Evolutionary conservation across 2,797 vertebrate genomes (phyloP), one percentile per base, ranked within the genome.

Genomic region (Gephyroberyx darwinii): DNA sequence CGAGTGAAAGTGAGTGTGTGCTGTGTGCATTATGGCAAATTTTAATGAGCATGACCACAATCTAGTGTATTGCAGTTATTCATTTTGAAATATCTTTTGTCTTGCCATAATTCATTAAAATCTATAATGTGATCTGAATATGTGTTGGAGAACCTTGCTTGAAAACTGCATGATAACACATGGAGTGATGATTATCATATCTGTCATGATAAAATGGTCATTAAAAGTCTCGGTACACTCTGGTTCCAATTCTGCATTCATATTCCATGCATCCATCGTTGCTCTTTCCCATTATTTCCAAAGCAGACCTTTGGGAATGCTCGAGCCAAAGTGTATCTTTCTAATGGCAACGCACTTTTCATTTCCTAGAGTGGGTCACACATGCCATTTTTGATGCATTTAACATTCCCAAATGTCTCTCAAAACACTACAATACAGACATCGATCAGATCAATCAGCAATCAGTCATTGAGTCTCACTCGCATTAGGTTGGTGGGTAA

Each of bases 261-360:
- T 85, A 91, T 90, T 90, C 80, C 53, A 82, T 77, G 54, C 81
- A 73, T 85, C 78, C 70, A 22, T 74, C 69, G 59, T 82, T 80
- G 71, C 84, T 86, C 69, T 81, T 79, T 83, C 74, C 72, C 80
- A 85, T 89, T 86, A 88, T 84, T 85, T 78, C 84, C 65, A 79
- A 86, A 90, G 79, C 63, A 71, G 80, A 52, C 78, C 67, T 84
- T 80, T 84, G 87, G 82, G 85, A 86, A 69, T 69, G 19, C 30
- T 87, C 74, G 80, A 83, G 66, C 71, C 74, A 81, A 84, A 63
- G 78, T 67, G 76, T 88, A 80, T 82, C 56, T 90, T 83, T 85
- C 82, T 78, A 70, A 81, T 75, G 30, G 37, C 30, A 45, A 47
- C 55, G 70, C 64, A 80, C 77, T 75, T 90, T 78, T 91, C 73